Percentiles rank a stretch among this genome's conserved stretches.
Evolutionary conservation across 2,113 vertebrate genomes (phyloP).

Genomic region (Scytalopus superciliaris): DNA sequence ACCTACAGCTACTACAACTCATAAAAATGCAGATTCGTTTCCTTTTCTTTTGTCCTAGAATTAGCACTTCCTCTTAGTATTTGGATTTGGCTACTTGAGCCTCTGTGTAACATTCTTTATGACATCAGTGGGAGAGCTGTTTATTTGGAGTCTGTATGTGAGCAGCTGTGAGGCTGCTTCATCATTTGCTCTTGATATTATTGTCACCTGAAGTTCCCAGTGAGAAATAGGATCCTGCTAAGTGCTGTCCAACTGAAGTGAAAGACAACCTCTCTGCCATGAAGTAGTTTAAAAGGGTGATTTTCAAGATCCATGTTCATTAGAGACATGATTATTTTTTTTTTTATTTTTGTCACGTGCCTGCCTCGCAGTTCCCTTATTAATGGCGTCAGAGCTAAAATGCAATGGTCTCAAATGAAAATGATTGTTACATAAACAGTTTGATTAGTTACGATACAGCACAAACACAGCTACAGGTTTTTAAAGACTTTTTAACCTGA

Average conservation of each 20-base stretch:
- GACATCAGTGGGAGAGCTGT: background rate
- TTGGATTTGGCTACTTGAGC: background rate
- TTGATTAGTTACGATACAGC: constrained; percentile 55
- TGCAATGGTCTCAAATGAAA: background rate
- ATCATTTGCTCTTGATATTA: background rate
- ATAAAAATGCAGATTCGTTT: background rate
- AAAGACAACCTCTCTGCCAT: background rate
- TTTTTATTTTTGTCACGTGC: background rate
- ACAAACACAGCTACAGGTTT: constrained; percentile 58
- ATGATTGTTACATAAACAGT: constrained; percentile 16
- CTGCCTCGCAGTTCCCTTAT: background rate
- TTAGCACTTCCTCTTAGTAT: background rate
- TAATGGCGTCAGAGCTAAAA: background rate
- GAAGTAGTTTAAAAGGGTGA: background rate
- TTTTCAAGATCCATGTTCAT: background rate
- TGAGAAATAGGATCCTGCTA: background rate
- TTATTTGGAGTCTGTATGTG: background rate
- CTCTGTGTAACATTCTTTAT: background rate
- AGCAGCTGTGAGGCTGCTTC: background rate
- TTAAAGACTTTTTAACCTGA: constrained; percentile 55
- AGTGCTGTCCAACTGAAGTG: background rate
- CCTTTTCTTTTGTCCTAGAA: background rate
- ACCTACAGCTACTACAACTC: background rate
- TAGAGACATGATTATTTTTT: background rate
- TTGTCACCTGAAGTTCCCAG: background rate